phyloP scores from a whole-genome alignment of 2,113 vertebrate species.

The Junco hyemalis region DNA sequence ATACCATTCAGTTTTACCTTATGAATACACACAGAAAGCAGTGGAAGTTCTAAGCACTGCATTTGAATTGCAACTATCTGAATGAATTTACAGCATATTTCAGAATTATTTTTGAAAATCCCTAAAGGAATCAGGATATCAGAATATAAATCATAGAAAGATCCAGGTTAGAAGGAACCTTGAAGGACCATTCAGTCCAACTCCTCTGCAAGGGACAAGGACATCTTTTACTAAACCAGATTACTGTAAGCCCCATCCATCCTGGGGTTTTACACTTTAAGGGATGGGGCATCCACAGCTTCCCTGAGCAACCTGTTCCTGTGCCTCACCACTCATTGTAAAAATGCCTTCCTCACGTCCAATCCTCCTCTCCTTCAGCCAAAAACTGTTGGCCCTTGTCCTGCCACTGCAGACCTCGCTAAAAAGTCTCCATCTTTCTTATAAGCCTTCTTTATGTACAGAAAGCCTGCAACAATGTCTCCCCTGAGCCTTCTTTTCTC shows the following conservation, averaged over 20 bases:
- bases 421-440: background rate
- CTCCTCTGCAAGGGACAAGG: rapidly evolving
- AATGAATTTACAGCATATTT: background rate
- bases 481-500: background rate
- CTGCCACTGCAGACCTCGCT: background rate
- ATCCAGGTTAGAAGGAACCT: background rate
- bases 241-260: background rate
- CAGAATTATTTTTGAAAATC: background rate
- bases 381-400: background rate
- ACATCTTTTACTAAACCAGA: background rate
- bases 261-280: background rate
- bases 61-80: background rate
- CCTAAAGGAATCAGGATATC: background rate
- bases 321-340: background rate
- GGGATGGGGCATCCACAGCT: background rate
- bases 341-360: background rate
- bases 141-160: background rate
- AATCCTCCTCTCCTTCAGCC: background rate
- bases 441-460: background rate
- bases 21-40: background rate
- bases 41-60: background rate
- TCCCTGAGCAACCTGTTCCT: background rate
- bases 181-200: background rate
- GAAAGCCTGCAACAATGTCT: background rate
- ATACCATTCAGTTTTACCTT: background rate